Conservation (phyloP, 2,797 vertebrate species). For the Calcarius lapponicus region DNA sequence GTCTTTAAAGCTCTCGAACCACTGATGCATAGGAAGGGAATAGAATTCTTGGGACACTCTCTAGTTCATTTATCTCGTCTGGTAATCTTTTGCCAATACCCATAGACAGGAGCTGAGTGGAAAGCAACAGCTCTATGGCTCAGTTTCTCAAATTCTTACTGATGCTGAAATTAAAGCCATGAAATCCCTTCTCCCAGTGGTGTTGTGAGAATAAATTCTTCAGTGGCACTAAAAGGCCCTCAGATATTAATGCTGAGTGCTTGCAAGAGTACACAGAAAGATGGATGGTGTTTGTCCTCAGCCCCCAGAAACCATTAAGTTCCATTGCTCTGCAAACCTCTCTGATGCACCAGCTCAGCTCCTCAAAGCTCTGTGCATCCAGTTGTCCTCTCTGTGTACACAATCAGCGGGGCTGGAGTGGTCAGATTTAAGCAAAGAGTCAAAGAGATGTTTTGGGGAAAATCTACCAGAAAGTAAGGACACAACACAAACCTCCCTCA, state of each 20-base stretch:
- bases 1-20: neutral
- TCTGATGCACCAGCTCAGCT: neutral
- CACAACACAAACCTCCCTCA: neutral
- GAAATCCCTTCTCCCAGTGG: conserved; percentile 21
- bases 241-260: conserved; percentile 30
- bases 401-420: neutral
- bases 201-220: conserved; percentile 35
- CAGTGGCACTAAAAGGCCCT: conserved; percentile 19
- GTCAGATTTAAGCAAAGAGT: neutral
- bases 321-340: neutral
- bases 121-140: neutral
- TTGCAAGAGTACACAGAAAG: neutral
- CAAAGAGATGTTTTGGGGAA: neutral
- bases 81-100: neutral
- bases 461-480: neutral
- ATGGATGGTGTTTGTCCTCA: conserved; percentile 1
- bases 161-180: conserved; percentile 11
- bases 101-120: neutral
- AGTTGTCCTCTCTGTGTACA: neutral
- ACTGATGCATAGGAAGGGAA: neutral
- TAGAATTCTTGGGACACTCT: neutral
- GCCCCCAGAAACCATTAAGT: neutral
- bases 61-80: neutral
- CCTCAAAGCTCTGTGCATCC: neutral
- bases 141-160: conserved; percentile 14